Conservation (phyloP, 2,888 invertebrate genomes). For the Drosophila nr. fundita region DNA sequence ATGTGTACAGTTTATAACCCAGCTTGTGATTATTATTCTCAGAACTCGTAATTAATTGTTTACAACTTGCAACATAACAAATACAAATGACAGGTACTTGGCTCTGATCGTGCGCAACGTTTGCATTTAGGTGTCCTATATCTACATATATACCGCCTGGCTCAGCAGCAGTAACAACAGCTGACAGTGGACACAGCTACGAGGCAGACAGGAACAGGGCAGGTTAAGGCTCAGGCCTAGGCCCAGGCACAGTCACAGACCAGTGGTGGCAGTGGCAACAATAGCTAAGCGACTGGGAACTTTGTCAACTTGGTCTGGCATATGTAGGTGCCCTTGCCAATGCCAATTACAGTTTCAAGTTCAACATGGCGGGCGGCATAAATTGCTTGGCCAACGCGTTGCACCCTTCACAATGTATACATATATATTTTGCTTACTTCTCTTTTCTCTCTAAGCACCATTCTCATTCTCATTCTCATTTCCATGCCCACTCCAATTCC, state of each 20-base stretch:
- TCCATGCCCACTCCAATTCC: constrained; percentile 13
- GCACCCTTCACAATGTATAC: constrained; percentile 16
- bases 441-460: constrained; percentile 16
- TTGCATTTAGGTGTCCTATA: constrained; percentile 17
- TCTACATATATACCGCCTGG: constrained; percentile 7
- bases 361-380: constrained; percentile 82
- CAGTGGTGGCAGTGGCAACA: constrained; percentile 13
- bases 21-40: background rate
- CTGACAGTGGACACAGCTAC: constrained; percentile 38
- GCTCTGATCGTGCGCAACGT: constrained; percentile 10
- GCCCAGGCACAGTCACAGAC: background rate
- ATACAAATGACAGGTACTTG: constrained; percentile 6
- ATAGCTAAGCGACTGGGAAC: constrained; percentile 15
- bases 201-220: constrained; percentile 15
- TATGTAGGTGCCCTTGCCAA: constrained; percentile 82
- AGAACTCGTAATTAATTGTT: background rate
- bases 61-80: background rate
- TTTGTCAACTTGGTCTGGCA: constrained; percentile 48
- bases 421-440: background rate
- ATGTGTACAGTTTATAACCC: background rate
- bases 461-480: constrained; percentile 9
- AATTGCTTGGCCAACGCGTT: constrained; percentile 49
- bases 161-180: constrained; percentile 30
- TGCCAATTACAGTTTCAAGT: constrained; percentile 83
- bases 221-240: constrained; percentile 13